These are phyloP conservation scores for Brachionus paranguensis DNA, from an alignment of 1,140 invertebrate genomes.

Conservation along the genomic window DNA sequence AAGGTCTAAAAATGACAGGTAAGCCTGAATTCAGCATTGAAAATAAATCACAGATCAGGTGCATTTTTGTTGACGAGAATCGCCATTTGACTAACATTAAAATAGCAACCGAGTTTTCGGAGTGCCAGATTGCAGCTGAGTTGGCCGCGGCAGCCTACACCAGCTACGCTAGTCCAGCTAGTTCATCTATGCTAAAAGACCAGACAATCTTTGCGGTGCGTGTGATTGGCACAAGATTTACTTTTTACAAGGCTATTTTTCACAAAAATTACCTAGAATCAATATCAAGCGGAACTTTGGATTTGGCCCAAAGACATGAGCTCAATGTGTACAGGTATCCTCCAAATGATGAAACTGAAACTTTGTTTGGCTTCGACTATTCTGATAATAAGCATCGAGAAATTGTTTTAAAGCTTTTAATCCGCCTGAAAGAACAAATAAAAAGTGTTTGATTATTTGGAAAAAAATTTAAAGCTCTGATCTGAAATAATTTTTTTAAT, in stretches of 20 bases:
- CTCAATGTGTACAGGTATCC: conserved; percentile 1
- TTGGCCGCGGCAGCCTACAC: background rate
- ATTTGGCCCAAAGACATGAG: background rate
- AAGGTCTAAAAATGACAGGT: background rate
- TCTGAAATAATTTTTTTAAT: too few species aligned
- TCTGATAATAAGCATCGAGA: background rate
- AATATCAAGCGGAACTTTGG: background rate
- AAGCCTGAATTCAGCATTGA: conserved; percentile 11
- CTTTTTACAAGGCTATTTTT: conserved; percentile 8
- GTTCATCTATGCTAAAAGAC: background rate
- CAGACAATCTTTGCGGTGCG: background rate
- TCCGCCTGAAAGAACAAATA: background rate
- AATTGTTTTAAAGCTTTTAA: background rate
- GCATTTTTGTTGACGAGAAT: conserved; percentile 7
- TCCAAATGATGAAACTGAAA: background rate
- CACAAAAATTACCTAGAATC: background rate
- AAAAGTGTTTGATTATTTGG: background rate
- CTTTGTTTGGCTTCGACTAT: conserved; percentile 12
- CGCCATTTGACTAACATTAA: background rate
- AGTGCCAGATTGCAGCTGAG: conserved; percentile 12
- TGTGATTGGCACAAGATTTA: conserved; percentile 4
- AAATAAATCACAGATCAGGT: background rate
- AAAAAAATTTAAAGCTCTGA: too few species aligned
- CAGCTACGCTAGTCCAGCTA: background rate
- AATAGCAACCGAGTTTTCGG: conserved; percentile 14